These are phyloP conservation scores for Pseudococcus jackbeardsleyi DNA, from an alignment of 2,888 invertebrate species.

Conservation along the genomic window DNA sequence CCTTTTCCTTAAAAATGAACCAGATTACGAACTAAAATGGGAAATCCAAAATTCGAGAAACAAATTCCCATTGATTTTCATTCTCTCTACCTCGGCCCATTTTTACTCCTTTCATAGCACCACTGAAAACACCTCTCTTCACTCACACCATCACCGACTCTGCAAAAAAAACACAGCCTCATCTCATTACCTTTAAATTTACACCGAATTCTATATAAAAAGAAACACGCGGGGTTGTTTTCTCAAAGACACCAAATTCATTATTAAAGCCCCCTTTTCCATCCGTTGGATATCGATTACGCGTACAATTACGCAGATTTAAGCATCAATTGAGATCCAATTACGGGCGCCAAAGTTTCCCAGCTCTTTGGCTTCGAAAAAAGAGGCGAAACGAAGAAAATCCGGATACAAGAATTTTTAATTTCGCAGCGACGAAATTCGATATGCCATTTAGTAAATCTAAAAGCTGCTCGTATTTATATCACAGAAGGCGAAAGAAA, in stretches of 20 bases:
- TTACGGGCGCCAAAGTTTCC: neutral
- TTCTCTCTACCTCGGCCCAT: no score
- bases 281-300: neutral
- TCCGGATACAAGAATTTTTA: neutral
- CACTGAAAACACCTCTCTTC: no score
- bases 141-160: no score
- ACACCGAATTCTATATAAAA: no score
- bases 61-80: no score
- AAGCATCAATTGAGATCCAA: slow-evolving; percentile 6
- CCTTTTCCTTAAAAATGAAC: no score
- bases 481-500: neutral
- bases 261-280: neutral
- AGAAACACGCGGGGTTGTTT: neutral
- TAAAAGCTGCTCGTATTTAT: neutral
- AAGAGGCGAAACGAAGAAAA: neutral
- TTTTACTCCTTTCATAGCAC: no score
- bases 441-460: neutral
- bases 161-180: no score
- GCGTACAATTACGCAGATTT: slow-evolving; percentile 12
- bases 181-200: no score
- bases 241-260: slow-evolving; percentile 3
- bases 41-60: no score
- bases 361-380: neutral
- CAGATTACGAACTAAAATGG: no score
- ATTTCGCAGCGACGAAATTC: slow-evolving; percentile 12